Evolutionary conservation across 2,888 invertebrate genomes (phyloP).

Genomic region (Leucophenga maculata): DNA sequence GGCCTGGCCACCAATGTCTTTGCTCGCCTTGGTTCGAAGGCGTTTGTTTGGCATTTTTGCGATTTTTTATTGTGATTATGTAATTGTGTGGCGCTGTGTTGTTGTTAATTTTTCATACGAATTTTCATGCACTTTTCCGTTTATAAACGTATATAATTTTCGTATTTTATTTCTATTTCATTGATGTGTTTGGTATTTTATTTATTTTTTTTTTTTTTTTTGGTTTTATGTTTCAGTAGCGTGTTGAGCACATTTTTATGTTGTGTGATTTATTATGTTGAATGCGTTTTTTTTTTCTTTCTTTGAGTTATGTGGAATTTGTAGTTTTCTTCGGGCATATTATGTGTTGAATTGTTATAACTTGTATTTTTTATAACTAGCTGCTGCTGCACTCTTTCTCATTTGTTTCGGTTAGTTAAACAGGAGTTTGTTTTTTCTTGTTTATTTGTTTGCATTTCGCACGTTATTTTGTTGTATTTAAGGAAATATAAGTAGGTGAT

Average conservation of each 20-base stretch:
- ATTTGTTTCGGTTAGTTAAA: constrained; percentile 15
- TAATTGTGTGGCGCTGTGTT: constrained; percentile 34
- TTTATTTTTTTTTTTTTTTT: constrained; percentile 44
- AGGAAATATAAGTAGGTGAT: not conserved
- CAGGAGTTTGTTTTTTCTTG: constrained; percentile 5
- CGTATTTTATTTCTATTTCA: constrained; percentile 5
- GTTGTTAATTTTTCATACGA: constrained; percentile 42
- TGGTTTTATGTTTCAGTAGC: constrained; percentile 21
- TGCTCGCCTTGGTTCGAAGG: not conserved
- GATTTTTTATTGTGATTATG: constrained; percentile 7
- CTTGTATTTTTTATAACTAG: not conserved
- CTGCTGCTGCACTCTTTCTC: not conserved
- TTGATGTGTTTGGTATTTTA: constrained; percentile 26
- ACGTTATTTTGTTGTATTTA: not conserved
- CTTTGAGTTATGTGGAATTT: constrained; percentile 46
- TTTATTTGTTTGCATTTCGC: not conserved
- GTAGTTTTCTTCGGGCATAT: constrained; percentile 6
- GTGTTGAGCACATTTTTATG: constrained; percentile 21
- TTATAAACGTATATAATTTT: constrained; percentile 6
- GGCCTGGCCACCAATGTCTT: constrained; percentile 12
- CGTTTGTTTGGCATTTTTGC: not conserved
- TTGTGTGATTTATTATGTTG: constrained; percentile 30
- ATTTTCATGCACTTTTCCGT: not conserved
- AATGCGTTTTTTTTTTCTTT: constrained; percentile 28
- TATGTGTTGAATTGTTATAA: not conserved